Conservation (phyloP, 1,140 invertebrate genomes). For the Pogonomyrmex californicus region DNA sequence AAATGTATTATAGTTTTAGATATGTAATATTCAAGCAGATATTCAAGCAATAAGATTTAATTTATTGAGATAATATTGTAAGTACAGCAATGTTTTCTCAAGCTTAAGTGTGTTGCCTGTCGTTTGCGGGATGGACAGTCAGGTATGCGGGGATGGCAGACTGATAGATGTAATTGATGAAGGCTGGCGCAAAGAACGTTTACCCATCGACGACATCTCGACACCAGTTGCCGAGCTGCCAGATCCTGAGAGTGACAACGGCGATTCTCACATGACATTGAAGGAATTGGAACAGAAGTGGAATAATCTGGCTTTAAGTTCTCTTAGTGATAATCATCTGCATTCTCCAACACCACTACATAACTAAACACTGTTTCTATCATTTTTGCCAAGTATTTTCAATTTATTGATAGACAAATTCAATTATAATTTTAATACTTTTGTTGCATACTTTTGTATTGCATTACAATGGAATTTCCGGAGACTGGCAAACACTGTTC, state of each 20-base stretch:
- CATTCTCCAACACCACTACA: conserved; percentile 84
- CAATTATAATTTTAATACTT: conserved; percentile 29
- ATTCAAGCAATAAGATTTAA: background rate
- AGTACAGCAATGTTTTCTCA: conserved; percentile 22
- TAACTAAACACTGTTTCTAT: conserved; percentile 74
- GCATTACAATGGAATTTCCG: conserved; percentile 83
- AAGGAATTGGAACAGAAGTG: conserved; percentile 97
- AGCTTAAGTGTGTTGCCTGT: conserved; percentile 29
- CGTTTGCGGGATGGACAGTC: conserved; percentile 87
- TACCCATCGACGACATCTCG: conserved; percentile 96
- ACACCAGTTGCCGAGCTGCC: conserved; percentile 96
- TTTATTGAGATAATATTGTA: conserved; percentile 9
- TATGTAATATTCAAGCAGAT: background rate
- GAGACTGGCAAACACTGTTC: conserved; percentile 81
- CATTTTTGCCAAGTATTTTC: background rate
- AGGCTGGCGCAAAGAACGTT: conserved; percentile 94
- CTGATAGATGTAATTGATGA: conserved; percentile 96
- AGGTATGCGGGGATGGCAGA: conserved; percentile 90
- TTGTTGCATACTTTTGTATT: background rate
- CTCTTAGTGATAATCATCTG: conserved; percentile 87
- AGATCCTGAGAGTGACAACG: conserved; percentile 97
- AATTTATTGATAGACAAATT: background rate
- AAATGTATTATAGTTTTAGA: too few relatives aligned
- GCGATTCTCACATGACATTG: conserved; percentile 95
- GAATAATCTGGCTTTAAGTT: conserved; percentile 92